These are phyloP conservation scores for Bradysia coprophila DNA, from an alignment of 1,140 invertebrate species.

Conservation along the genomic window DNA sequence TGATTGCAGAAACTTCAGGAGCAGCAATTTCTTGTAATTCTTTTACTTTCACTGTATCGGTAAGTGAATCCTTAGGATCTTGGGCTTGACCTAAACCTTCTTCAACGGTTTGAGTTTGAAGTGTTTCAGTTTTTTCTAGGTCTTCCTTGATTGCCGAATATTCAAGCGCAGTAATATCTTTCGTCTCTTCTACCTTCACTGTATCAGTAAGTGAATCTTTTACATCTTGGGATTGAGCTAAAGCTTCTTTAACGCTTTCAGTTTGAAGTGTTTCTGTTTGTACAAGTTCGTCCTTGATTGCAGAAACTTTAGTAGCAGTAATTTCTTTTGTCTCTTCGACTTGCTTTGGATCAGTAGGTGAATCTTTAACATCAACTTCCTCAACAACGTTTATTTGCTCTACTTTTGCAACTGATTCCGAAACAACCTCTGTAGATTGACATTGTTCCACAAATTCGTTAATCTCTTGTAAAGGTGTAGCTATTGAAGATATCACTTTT, in stretches of 20 bases:
- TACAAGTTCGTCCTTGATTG: conserved; percentile 8
- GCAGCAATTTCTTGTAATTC: background rate
- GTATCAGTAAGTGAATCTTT: no score
- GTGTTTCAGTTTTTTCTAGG: no score
- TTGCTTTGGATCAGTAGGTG: background rate
- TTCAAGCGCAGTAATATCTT: no score
- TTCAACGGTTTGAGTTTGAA: no score
- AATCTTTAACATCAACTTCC: background rate
- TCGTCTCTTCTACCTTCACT: no score
- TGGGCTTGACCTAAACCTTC: no score
- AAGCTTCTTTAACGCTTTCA: conserved; percentile 3
- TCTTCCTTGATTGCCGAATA: no score
- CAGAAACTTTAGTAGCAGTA: background rate
- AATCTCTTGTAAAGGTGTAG: no score
- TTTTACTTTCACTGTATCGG: conserved; percentile 6
- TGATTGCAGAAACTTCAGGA: conserved; percentile 2
- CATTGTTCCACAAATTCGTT: no score
- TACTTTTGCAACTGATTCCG: background rate
- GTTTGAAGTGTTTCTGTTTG: conserved; percentile 7
- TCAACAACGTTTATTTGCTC: background rate
- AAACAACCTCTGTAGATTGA: no score
- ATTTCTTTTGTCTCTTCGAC: conserved; percentile 1
- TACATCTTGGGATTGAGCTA: no score
- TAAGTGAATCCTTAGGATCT: conserved; percentile 3
- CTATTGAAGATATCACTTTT: no score